Base-by-base conservation (phyloP, 2,888 invertebrate genomes). In the Neria commutata region DNA sequence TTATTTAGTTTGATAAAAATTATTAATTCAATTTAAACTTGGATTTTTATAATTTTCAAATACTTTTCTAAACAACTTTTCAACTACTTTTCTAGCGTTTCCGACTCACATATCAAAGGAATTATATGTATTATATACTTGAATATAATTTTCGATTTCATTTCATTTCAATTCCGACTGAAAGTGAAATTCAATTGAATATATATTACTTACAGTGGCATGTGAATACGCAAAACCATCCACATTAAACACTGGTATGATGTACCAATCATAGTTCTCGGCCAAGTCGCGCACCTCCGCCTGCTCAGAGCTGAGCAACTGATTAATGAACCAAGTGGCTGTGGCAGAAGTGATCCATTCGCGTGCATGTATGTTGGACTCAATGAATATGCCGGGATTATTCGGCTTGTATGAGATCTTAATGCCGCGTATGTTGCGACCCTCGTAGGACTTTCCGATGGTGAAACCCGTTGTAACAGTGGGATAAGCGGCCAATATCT, bases 281-380 rank as follows among this genome's bases (percentile, higher is more conserved):
- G 89, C 87, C 68, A 91, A 76, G 10, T 80, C 74, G 23, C 86
- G 83, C 0, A 88, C 83, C 26, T 80, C 81, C 1, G 83, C 67
- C 63, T 89, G 84, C 1, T 74, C 73, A 37, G 88, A 88, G 0
- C 86, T 87, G n/a, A 91, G 77, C 16, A 92, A 79, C 75, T 90
- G 84, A 66, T 91, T 87, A 24, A 92, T 86, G 50, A 91, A 85
- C 81, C 87, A 90, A 0, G 88, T 86, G 0, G 87, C 86, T 0
- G 87, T 86, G 0, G 90, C 89, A 0, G 89, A 88, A 0, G 89
- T 85, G 23, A 91, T 89, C 91, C 91, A 91, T 81, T 91, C 91
- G 42, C 90, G 83, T 0, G 87, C 82, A 70, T 88, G 88, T 34
- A 88, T 86, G 51, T 87, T 88, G 37, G 86, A 85, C 81, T 89